Evolutionary conservation across 2,797 vertebrate species (phyloP).

Genomic region (Trachops cirrhosus): DNA sequence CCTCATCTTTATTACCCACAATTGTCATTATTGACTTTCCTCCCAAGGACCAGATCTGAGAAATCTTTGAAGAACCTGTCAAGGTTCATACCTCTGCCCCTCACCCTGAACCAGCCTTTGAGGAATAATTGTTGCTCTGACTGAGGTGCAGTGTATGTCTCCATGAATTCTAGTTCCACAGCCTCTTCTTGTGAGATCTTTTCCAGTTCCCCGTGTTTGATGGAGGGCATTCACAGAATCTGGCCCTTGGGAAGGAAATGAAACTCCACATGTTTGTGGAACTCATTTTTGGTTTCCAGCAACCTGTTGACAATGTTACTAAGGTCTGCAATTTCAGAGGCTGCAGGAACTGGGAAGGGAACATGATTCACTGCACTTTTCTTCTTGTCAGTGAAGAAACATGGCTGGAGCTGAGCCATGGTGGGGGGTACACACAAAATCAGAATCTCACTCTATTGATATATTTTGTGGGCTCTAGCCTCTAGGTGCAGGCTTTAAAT

Average conservation of each 20-base stretch:
- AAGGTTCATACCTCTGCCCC: no score
- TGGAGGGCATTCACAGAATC: constrained; percentile 92
- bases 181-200: constrained; percentile 89
- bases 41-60: no score
- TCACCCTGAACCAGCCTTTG: neutral
- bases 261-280: constrained; percentile 94
- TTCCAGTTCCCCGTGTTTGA: constrained; percentile 91
- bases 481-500: no score
- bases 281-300: constrained; percentile 70
- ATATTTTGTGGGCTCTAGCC: no score
- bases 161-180: neutral
- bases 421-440: neutral
- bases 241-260: constrained; percentile 96
- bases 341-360: neutral
- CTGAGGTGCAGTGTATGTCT: neutral
- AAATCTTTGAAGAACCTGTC: no score
- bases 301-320: neutral
- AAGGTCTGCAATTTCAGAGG: neutral
- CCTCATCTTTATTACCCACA: constrained; percentile 93
- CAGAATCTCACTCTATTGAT: no score
- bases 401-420: neutral
- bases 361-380: neutral
- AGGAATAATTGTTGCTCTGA: neutral
- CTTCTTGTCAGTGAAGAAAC: neutral
- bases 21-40: constrained; percentile 81